Conservation (phyloP, 2,113 vertebrate species). For the Centrocercus urophasianus region DNA sequence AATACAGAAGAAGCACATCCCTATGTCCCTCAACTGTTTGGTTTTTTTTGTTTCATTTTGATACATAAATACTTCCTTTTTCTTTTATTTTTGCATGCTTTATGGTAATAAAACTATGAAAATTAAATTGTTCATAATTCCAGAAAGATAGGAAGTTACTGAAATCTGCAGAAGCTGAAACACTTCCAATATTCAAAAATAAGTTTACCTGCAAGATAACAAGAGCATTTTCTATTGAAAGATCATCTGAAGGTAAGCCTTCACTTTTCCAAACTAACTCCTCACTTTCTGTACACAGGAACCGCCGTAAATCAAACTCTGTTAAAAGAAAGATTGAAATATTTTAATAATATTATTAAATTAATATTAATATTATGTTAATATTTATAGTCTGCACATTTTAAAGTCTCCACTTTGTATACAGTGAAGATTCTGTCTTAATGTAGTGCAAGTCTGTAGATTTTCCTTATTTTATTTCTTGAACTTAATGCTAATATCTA, state of each 20-base stretch:
- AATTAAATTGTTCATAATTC: not conserved
- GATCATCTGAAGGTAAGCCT: slow-evolving; percentile 96
- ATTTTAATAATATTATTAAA: not conserved
- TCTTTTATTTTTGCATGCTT: not conserved
- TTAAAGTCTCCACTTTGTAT: not conserved
- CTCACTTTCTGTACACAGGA: slow-evolving; percentile 96
- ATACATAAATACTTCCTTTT: not conserved
- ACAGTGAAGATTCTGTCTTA: not conserved
- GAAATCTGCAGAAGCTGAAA: not conserved
- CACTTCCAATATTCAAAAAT: not conserved
- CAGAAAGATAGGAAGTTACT: not conserved
- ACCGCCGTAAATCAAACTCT: slow-evolving; percentile 93
- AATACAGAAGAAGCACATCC: not conserved
- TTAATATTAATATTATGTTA: not conserved
- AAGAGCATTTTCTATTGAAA: slow-evolving; percentile 96
- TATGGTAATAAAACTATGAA: not conserved
- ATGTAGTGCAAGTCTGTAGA: not conserved
- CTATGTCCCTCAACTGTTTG: not conserved
- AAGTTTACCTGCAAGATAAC: slow-evolving; percentile 94
- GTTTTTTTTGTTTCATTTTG: not conserved
- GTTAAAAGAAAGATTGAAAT: slow-evolving; percentile 20
- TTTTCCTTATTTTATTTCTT: not conserved
- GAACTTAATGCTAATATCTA: not conserved
- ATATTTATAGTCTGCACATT: not conserved
- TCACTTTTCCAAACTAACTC: slow-evolving; percentile 98